phyloP scores from a whole-genome alignment of 2,113 vertebrate genomes.

The Solea senegalensis region DNA sequence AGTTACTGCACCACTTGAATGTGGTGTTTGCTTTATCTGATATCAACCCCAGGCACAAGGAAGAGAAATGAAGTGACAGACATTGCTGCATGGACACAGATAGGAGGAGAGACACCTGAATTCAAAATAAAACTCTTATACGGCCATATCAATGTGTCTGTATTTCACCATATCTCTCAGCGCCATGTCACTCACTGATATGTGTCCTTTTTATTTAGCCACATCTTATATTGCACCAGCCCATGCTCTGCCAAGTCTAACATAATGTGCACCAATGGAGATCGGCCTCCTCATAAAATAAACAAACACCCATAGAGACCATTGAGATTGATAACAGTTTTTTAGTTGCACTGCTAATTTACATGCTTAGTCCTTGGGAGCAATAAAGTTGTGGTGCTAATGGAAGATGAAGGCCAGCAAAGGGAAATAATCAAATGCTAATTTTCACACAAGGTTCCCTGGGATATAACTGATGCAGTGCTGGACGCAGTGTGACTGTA shows the following conservation, averaged over 20 bases:
- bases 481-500: slow-evolving; percentile 26
- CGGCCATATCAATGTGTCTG: slow-evolving; percentile 29
- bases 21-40: slow-evolving; percentile 63
- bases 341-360: slow-evolving; percentile 53
- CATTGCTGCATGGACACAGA: slow-evolving; percentile 39
- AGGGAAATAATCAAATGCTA: slow-evolving; percentile 53
- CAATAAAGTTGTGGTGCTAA: slow-evolving; percentile 33
- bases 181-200: background rate
- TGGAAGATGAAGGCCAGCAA: slow-evolving; percentile 38
- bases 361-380: slow-evolving; percentile 36
- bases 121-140: slow-evolving; percentile 34
- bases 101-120: slow-evolving; percentile 31
- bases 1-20: slow-evolving; percentile 59
- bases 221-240: slow-evolving; percentile 17
- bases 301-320: slow-evolving; percentile 32
- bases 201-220: slow-evolving; percentile 4
- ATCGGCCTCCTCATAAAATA: slow-evolving; percentile 1
- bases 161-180: slow-evolving; percentile 8
- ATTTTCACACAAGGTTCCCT: slow-evolving; percentile 47
- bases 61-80: slow-evolving; percentile 52
- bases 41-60: slow-evolving; percentile 57
- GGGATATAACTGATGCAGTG: slow-evolving; percentile 38
- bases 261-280: slow-evolving; percentile 32
- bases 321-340: slow-evolving; percentile 42
- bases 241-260: slow-evolving; percentile 6